Conservation (phyloP, 2,888 invertebrate genomes). For the Euphydryas editha region DNA sequence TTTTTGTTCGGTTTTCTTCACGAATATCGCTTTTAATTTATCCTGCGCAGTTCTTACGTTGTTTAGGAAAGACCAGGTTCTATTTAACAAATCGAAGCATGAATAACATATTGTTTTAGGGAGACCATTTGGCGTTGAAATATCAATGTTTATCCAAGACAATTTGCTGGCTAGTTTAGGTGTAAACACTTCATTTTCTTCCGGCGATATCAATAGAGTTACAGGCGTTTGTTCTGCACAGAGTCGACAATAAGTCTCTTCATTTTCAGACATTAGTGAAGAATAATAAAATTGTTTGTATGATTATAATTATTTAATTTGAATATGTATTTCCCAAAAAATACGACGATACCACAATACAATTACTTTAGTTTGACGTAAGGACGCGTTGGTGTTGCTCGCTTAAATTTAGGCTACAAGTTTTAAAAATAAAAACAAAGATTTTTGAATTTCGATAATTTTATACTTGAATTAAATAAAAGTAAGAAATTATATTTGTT, state of each 20-base stretch:
- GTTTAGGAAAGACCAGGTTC: conserved; percentile 72
- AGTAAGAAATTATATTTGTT: no score
- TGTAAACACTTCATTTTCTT: conserved; percentile 65
- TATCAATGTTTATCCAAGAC: conserved; percentile 74
- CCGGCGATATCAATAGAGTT: conserved; percentile 62
- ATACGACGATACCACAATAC: conserved; percentile 24
- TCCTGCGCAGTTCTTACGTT: conserved; percentile 67
- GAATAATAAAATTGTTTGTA: neutral
- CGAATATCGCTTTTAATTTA: conserved; percentile 60
- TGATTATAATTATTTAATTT: conserved; percentile 1
- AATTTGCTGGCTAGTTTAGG: conserved; percentile 70
- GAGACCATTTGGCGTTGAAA: conserved; percentile 54
- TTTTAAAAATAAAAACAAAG: no score
- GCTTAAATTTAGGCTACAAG: neutral
- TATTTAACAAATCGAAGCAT: conserved; percentile 73
- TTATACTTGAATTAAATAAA: no score
- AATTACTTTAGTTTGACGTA: conserved; percentile 24
- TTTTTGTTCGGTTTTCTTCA: conserved; percentile 43
- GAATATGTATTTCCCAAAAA: conserved; percentile 5
- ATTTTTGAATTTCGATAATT: no score
- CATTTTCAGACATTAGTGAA: conserved; percentile 49
- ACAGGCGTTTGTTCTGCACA: conserved; percentile 72
- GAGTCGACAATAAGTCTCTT: conserved; percentile 68
- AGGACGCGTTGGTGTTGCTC: conserved; percentile 21
- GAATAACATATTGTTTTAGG: conserved; percentile 74